A percentile compares a stretch with the other conserved stretches of the same genome.
Evolutionary conservation across 2,113 vertebrate genomes (phyloP).

Genomic region (Dolichotis patagonum): DNA sequence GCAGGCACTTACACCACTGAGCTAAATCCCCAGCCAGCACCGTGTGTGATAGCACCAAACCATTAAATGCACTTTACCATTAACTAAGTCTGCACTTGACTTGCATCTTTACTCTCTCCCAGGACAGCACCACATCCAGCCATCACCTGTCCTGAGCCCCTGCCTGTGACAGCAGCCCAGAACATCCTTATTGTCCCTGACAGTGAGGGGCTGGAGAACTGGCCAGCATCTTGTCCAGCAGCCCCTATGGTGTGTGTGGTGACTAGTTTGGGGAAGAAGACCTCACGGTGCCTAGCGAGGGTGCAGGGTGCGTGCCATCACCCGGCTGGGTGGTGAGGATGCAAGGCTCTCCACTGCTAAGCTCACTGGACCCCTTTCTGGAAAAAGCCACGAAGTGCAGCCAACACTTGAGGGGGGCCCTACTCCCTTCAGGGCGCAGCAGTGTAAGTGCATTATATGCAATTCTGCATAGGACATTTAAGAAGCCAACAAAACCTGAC

Average conservation of each 20-base stretch:
- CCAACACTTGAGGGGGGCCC: not conserved
- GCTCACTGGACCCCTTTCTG: not conserved
- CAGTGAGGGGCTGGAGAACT: not conserved
- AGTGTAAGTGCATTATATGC: not conserved
- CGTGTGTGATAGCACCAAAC: not conserved
- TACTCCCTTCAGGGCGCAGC: not conserved
- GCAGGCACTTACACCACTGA: too few species aligned
- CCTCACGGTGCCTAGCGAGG: too few species aligned
- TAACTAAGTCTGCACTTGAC: not conserved
- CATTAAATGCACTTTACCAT: not conserved
- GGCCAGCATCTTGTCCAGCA: not conserved
- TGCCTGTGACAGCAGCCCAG: not conserved
- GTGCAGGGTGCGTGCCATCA: not conserved
- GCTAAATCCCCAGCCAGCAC: too few species aligned
- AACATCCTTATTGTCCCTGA: not conserved
- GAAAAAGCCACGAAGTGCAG: not conserved
- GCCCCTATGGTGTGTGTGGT: not conserved
- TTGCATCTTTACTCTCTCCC: not conserved
- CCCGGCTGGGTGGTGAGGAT: not conserved
- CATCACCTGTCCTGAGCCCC: not conserved
- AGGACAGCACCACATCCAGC: not conserved
- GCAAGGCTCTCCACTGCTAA: not conserved
- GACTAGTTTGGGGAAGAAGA: not conserved
- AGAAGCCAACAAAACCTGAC: not conserved
- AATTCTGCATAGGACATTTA: not conserved